Evolutionary conservation across 2,113 vertebrate species (phyloP), one percentile per base, ranked within the genome.

Genomic region (Chaenogobius annularis): DNA sequence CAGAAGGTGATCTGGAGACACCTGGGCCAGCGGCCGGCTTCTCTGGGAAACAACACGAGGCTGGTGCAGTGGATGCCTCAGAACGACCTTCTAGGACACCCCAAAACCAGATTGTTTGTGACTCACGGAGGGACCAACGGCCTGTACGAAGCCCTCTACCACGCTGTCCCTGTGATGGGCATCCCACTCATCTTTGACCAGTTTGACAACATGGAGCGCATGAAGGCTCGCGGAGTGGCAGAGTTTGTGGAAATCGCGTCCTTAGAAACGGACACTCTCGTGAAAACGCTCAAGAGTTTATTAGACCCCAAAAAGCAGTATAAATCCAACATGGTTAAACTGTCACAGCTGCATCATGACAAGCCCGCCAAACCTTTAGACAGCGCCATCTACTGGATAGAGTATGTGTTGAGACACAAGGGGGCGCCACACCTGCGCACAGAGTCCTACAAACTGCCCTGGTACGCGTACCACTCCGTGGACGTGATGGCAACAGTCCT

Each of bases 1-100:
- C 90, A 93, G 72, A 90, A 85, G 47, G 81, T 93, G 1, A 50
- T 93, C n/a, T 93, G 92, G 90, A 79, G 91, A 20, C 88, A 92
- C 55, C 3, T 69, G 0, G 86, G 90, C 1, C 17, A 69, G 35
- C 72, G 58, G 40, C 90, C 88, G 0, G 5, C 0, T 15, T 66
- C 77, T 0, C 63, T 56, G 0, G 90, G 90, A 11, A 92, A 90
- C 69, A 91, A 92, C 78, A 92, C 89, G 5, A 77, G 69, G 58
- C 68, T 92, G 44, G 70, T 89, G 12, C 31, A 85, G 19, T 92
- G 90, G 92, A 26, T 92, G n/a, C 91, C 90, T 62, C 90, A 93
- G 78, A 80, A 91, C 0, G 88, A 93, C 37, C 0, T 93, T 7
- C 80, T 92, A 1, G 88, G 87, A 14, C 88, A 93, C 68, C 83